Conservation (phyloP, 2,888 invertebrate species). For the Acleris sparsana region DNA sequence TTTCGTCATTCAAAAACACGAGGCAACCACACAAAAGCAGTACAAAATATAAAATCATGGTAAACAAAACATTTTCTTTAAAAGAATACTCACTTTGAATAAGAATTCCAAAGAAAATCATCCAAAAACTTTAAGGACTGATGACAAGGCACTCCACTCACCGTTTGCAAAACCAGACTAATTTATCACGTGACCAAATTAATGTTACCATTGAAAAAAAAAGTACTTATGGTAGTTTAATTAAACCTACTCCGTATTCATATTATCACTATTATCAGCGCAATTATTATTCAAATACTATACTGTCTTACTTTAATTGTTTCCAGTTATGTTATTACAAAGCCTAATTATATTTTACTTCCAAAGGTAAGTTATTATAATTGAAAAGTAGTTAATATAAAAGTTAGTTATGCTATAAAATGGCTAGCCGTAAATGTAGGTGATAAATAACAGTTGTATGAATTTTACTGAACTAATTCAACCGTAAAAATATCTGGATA, state of each 20-base stretch:
- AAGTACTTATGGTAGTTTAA: background rate
- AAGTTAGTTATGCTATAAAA: too few relatives aligned
- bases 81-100: constrained; percentile 82
- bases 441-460: too few relatives aligned
- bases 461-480: too few relatives aligned
- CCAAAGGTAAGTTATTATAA: too few relatives aligned
- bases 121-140: constrained; percentile 82
- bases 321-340: too few relatives aligned
- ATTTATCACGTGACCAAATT: constrained; percentile 55
- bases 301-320: too few relatives aligned
- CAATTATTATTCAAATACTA: too few relatives aligned
- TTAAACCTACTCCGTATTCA: background rate
- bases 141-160: constrained; percentile 85
- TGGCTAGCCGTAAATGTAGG: too few relatives aligned
- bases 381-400: too few relatives aligned
- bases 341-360: too few relatives aligned
- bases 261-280: too few relatives aligned
- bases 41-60: constrained; percentile 62
- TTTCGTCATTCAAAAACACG: constrained; percentile 76
- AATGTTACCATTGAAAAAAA: constrained; percentile 43
- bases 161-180: constrained; percentile 82
- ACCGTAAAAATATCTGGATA: too few relatives aligned
- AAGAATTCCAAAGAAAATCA: constrained; percentile 83
- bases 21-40: constrained; percentile 65
- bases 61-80: constrained; percentile 58